Evolutionary conservation across 2,797 vertebrate species (phyloP).

Genomic region (Alosa sapidissima): DNA sequence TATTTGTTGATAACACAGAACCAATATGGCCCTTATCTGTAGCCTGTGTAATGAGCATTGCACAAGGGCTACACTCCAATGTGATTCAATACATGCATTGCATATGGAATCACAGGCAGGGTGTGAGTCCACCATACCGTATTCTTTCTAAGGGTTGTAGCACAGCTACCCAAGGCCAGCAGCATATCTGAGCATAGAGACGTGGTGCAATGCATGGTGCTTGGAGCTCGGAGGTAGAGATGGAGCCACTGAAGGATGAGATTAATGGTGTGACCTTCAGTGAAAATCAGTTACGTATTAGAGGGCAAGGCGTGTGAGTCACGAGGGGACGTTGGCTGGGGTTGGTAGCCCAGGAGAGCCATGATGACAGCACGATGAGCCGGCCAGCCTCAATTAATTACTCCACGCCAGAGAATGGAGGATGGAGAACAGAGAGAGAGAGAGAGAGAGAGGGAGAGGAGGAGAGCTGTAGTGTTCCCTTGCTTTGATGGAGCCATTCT

Average conservation of each 20-base stretch:
- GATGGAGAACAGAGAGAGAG: not conserved
- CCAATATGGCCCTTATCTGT: not conserved
- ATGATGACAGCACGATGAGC: not conserved
- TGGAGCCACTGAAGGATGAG: conserved; percentile 34
- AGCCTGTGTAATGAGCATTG: not conserved
- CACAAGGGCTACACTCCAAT: not conserved
- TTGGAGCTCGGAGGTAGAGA: not conserved
- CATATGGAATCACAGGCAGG: not conserved
- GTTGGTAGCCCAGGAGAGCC: not conserved
- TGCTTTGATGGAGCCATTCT: not conserved
- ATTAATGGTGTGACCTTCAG: conserved; percentile 47
- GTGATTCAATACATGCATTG: not conserved
- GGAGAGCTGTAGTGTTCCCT: not conserved
- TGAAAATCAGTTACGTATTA: conserved; percentile 35
- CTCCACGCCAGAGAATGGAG: conserved; percentile 5
- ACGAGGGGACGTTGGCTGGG: not conserved
- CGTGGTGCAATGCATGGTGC: not conserved
- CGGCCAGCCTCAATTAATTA: not conserved
- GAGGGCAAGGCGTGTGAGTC: conserved; percentile 33
- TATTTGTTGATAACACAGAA: not conserved
- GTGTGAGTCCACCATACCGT: not conserved
- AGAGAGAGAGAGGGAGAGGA: not conserved
- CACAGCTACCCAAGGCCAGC: not conserved
- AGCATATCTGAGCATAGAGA: not conserved
- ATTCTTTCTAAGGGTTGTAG: not conserved